Evolutionary conservation across 2,113 vertebrate genomes (phyloP), one percentile per base, ranked within the genome.

Genomic region (Poeciliopsis retropinna): DNA sequence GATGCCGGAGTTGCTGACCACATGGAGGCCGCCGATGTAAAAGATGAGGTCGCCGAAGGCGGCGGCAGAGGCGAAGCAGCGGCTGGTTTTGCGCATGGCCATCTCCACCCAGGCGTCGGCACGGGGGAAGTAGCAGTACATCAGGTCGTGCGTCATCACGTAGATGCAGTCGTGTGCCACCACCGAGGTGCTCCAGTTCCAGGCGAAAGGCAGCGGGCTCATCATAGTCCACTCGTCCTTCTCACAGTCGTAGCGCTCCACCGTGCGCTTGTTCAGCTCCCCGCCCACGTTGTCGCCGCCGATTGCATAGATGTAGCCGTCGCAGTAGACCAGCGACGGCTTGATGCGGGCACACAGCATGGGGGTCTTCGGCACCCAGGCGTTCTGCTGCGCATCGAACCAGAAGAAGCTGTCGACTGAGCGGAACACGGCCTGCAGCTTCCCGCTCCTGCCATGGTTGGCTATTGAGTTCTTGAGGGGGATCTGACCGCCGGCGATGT

Each of bases 371-470:
- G 96, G 94, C 70, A 98, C 96, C 98, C 98, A 99, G 12, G 95
- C 93, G 87, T 99, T 99, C 81, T 98, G 98, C 94, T 99, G 98
- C 0, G 98, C 98, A 54, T 99, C 97, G 25, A 99, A 96, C 97
- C 97, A 98, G 75, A 97, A 99, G 93, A 99, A 99, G 89, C 96
- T 97, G 73, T 97, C 97, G 62, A 97, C 97, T 30, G 96, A 96
- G 91, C 96, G 95, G 93, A 97, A 98, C 54, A 95, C 93, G 3
- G 95, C 95, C 87, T 97, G 97, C 5, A 97, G 89, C 90, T 97
- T 97, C 79, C 95, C 95, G 28, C 95, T 95, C 89, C 97, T 97
- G 64, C 91, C 90, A 68, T 96, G 96, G 85, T 95, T 96, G 80
- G 93, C 93, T 94, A 97, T 96, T 0, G 95, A 89, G 85, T 94